Percentiles rank a stretch among this genome's conserved stretches.
Evolutionary conservation across 2,113 vertebrate species (phyloP).

Genomic region (Penelope pileata): DNA sequence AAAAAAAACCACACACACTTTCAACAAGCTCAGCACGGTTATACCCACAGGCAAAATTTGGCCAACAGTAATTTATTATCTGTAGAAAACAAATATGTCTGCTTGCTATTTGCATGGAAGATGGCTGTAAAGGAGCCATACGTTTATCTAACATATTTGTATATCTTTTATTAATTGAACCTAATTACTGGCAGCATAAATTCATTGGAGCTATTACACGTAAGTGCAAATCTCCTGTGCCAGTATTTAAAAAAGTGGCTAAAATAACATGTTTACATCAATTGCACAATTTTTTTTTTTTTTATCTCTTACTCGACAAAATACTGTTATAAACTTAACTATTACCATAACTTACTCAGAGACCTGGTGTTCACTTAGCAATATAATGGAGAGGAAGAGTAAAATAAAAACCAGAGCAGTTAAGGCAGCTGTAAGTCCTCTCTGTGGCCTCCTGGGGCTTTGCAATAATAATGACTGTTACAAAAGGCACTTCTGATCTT

Average conservation of each 20-base stretch:
- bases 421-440: neutral
- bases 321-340: neutral
- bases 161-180: neutral
- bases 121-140: neutral
- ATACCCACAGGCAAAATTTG: neutral
- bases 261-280: neutral
- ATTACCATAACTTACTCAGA: neutral
- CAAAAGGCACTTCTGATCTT: neutral
- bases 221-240: neutral
- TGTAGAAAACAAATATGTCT: neutral
- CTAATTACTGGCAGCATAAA: neutral
- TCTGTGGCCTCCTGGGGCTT: neutral
- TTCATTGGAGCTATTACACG: neutral
- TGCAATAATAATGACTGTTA: neutral
- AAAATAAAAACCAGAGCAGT: neutral
- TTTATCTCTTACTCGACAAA: neutral
- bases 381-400: neutral
- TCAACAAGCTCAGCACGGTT: neutral
- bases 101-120: neutral
- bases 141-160: neutral
- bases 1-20: constrained; percentile 19
- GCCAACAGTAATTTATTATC: neutral
- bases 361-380: neutral
- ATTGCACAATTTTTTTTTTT: neutral
- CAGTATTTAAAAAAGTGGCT: neutral